Conservation (phyloP, 2,888 invertebrate genomes). For the Criorhina ranunculi region DNA sequence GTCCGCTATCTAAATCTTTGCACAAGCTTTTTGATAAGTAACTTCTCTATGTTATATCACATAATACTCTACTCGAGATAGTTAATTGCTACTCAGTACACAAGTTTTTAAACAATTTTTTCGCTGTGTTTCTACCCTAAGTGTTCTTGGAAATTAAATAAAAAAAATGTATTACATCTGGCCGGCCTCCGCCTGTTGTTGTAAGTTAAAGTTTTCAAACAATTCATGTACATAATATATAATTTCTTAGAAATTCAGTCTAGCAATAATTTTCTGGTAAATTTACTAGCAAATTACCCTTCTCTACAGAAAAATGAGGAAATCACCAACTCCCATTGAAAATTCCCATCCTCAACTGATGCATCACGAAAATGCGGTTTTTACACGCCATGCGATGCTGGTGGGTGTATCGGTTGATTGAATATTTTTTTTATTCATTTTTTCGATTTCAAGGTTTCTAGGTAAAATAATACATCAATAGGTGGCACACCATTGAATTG, state of each 20-base stretch:
- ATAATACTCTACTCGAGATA: too few species aligned
- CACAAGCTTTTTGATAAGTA: too few species aligned
- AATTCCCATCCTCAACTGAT: conserved; percentile 77
- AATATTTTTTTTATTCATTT: conserved; percentile 33
- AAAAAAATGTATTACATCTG: neutral
- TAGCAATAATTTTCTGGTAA: conserved; percentile 56
- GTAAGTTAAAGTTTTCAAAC: neutral
- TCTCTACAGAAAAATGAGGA: conserved; percentile 23
- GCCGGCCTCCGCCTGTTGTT: neutral
- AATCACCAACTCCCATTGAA: conserved; percentile 68
- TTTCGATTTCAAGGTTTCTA: conserved; percentile 49
- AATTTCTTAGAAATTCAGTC: neutral
- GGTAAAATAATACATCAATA: conserved; percentile 25
- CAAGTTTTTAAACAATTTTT: neutral
- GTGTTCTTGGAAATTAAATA: neutral
- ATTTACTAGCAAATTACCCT: conserved; percentile 39
- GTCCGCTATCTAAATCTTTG: too few species aligned
- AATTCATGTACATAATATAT: neutral
- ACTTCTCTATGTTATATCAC: too few species aligned
- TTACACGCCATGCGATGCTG: conserved; percentile 68
- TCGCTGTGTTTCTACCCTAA: neutral
- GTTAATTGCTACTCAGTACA: too few species aligned
- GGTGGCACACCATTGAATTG: conserved; percentile 5
- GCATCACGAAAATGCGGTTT: conserved; percentile 77
- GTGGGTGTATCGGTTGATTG: conserved; percentile 63